Conservation (phyloP, 2,888 invertebrate species). For the Acheta domesticus region DNA sequence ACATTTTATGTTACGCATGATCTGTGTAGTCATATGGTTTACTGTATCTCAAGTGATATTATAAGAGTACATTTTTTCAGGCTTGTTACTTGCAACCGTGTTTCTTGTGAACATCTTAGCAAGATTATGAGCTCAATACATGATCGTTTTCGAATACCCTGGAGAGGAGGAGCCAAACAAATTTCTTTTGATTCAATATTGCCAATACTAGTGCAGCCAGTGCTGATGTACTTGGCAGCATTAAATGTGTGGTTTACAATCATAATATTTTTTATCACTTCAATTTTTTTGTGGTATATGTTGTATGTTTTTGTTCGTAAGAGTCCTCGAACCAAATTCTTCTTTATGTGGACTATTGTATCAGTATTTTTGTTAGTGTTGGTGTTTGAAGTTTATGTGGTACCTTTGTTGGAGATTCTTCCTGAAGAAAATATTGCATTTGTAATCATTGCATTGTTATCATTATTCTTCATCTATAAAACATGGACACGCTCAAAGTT, state of each 20-base stretch:
- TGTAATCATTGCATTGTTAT: conserved; percentile 52
- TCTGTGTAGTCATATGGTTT: no score
- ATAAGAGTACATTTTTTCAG: conserved; percentile 43
- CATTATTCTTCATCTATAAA: conserved; percentile 50
- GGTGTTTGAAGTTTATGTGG: conserved; percentile 67
- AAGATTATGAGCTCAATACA: conserved; percentile 51
- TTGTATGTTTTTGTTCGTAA: background rate
- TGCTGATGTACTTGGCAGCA: conserved; percentile 51
- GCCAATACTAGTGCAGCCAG: conserved; percentile 52
- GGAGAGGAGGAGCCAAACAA: conserved; percentile 58
- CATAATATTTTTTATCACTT: conserved; percentile 44
- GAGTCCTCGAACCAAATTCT: conserved; percentile 63
- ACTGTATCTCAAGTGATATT: no score
- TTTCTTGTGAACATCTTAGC: conserved; percentile 44
- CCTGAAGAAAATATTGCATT: conserved; percentile 60
- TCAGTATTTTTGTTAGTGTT: conserved; percentile 63
- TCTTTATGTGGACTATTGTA: conserved; percentile 69
- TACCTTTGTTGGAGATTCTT: conserved; percentile 67
- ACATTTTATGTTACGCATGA: no score
- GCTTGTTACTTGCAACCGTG: conserved; percentile 45
- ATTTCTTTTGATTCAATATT: conserved; percentile 52
- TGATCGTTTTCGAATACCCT: conserved; percentile 57
- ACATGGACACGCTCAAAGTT: conserved; percentile 37
- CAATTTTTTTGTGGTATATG: conserved; percentile 36
- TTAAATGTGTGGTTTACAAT: conserved; percentile 48